Evolutionary conservation across 2,113 vertebrate genomes (phyloP).

Genomic region (Oryzias woworae): DNA sequence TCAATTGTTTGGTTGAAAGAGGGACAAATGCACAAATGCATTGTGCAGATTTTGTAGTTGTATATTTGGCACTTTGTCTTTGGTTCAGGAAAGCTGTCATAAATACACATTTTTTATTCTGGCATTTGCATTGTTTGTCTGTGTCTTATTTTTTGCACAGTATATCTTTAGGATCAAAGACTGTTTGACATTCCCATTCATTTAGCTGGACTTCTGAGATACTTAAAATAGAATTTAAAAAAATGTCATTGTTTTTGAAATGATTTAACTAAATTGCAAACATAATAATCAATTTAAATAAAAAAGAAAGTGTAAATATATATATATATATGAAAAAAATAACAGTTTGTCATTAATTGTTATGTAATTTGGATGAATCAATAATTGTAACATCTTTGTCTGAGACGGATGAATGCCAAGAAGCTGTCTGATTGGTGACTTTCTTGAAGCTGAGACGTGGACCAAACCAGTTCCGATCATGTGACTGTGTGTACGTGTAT

Average conservation of each 20-base stretch:
- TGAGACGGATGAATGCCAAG: constrained; percentile 5
- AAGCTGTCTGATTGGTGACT: constrained; percentile 20
- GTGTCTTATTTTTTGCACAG: no score
- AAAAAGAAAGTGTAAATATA: no score
- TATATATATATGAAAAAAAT: neutral
- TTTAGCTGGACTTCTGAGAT: no score
- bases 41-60: constrained; percentile 23
- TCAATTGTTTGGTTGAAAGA: constrained; percentile 27
- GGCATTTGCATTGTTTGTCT: no score
- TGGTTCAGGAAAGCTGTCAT: constrained; percentile 1
- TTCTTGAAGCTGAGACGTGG: constrained; percentile 11
- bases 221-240: no score
- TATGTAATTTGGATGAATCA: neutral
- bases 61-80: constrained; percentile 28
- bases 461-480: constrained; percentile 14
- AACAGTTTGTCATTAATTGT: neutral
- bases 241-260: no score
- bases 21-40: constrained; percentile 11
- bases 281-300: neutral
- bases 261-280: constrained; percentile 3
- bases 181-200: no score
- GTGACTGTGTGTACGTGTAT: constrained; percentile 3
- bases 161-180: no score
- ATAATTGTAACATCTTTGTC: neutral
- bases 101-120: no score